Base-by-base conservation (phyloP, 2,888 invertebrate genomes). In the Zaprionus lineosus region DNA sequence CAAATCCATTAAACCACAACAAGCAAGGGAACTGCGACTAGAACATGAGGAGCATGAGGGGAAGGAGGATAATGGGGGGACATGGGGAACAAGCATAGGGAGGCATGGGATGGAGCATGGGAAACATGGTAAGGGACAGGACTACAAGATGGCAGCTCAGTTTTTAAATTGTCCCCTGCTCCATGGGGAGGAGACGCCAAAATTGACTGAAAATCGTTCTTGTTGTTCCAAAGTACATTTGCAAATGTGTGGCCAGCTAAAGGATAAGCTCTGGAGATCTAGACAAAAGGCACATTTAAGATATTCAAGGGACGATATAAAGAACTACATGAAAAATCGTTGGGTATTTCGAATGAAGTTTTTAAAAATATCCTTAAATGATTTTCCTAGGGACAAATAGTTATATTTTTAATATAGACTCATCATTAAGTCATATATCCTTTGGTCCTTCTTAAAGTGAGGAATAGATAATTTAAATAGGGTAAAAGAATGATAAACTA, bases 1-100 rank as follows among this genome's bases (percentile, higher is more conserved):
- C 84, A 82, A 84, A 86, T 86, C 86, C 84, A 86, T 82, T 86
- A 86, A 82, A 84, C 81, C 81, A 76, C 81, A 82, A 84, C 81
- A 79, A 82, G 81, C 62, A 56, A 21, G 48, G 62, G 57, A 48
- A 34, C 48, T 33, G 24, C 43, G 50, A 50, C 56, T 29, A 33
- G 15, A 26, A 19, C 36, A 15, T 19, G 28, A 53, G 37, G 16
- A 33, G 26, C 15, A 18, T 4, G 34, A 29, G 8, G 19, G 6
- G 7, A 9, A 52, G 5, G 11, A 9, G 26, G n/a, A 16, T 2
- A 47, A 1, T 3, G n/a, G 44, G 15, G n/a, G 8, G 18, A 24
- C 1, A 18, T 16, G 7, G 36, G 46, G 34, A 7, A 11, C 18
- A 14, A 3, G n/a, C n/a, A n/a, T n/a, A n/a, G n/a, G n/a, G n/a